A percentile compares a stretch with the other conserved stretches of the same genome.
Conservation (phyloP, 1,140 invertebrate genomes). For the Aphelenchoides fujianensis region DNA sequence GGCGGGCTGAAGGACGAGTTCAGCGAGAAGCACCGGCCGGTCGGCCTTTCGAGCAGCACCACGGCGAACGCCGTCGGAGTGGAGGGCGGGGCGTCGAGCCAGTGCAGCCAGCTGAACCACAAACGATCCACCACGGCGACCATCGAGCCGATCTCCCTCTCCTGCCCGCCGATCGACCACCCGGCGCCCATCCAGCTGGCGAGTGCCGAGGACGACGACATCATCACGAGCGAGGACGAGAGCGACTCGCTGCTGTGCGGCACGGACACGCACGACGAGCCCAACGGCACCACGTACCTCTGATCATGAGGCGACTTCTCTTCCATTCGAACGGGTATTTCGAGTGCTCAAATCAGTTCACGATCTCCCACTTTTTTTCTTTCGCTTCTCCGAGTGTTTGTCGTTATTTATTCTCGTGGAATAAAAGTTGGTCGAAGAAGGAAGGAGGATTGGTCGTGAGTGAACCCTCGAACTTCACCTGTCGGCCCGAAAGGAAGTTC, state of each 20-base stretch:
- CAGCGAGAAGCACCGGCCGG: not conserved
- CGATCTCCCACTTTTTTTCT: not conserved
- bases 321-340: not conserved
- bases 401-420: too few species aligned
- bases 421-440: too few species aligned
- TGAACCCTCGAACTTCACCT: too few species aligned
- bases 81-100: constrained; percentile 4
- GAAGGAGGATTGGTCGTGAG: too few species aligned
- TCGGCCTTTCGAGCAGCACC: constrained; percentile 22
- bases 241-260: not conserved
- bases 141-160: not conserved
- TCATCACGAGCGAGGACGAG: constrained; percentile 1
- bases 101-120: constrained; percentile 13
- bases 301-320: not conserved
- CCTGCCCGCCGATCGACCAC: not conserved
- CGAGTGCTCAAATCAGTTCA: not conserved
- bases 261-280: not conserved
- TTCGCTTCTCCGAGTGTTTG: too few species aligned
- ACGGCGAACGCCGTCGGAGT: not conserved
- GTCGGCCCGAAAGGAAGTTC: too few species aligned
- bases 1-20: constrained; percentile 27
- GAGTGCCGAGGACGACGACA: constrained; percentile 34
- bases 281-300: constrained; percentile 1
- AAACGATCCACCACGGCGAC: constrained; percentile 32
- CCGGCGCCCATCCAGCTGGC: constrained; percentile 41